Conservation (phyloP, 1,140 invertebrate genomes). For the Caenorhabditis inopinata region DNA sequence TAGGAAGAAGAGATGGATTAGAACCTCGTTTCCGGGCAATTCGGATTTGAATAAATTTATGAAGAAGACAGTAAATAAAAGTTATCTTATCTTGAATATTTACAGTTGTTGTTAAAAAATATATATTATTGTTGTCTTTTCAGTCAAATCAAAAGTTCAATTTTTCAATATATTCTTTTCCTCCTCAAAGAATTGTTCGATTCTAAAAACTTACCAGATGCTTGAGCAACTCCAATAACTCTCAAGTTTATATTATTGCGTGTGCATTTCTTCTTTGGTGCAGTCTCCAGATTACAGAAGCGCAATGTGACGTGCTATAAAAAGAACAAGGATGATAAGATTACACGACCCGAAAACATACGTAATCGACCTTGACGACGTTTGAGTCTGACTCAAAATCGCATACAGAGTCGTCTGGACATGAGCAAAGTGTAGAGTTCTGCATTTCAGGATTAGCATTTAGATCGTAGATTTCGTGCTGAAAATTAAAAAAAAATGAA, state of each 20-base stretch:
- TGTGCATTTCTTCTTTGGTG: not conserved
- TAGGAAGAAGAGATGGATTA: not conserved
- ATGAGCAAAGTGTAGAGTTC: not conserved
- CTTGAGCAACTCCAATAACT: constrained; percentile 7
- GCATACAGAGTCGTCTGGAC: not conserved
- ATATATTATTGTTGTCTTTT: too few relatives aligned
- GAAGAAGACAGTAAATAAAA: not conserved
- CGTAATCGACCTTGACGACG: constrained; percentile 6
- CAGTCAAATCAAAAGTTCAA: too few relatives aligned
- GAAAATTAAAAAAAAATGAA: not conserved
- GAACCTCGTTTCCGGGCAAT: not conserved
- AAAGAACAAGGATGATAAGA: not conserved
- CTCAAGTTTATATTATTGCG: not conserved
- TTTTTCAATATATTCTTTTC: too few relatives aligned
- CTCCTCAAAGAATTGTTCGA: too few relatives aligned
- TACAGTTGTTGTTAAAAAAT: too few relatives aligned
- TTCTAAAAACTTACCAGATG: not conserved
- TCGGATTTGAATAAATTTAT: not conserved
- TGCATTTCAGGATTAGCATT: not conserved
- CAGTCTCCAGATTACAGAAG: not conserved
- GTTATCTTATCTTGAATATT: too few relatives aligned
- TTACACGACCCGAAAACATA: not conserved
- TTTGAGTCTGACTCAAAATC: constrained; percentile 16
- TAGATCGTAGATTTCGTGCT: constrained; percentile 19
- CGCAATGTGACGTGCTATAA: constrained; percentile 23